These are phyloP conservation scores for Rallus crepitans DNA, from an alignment of 2,797 vertebrate species.

Conservation along the genomic window DNA sequence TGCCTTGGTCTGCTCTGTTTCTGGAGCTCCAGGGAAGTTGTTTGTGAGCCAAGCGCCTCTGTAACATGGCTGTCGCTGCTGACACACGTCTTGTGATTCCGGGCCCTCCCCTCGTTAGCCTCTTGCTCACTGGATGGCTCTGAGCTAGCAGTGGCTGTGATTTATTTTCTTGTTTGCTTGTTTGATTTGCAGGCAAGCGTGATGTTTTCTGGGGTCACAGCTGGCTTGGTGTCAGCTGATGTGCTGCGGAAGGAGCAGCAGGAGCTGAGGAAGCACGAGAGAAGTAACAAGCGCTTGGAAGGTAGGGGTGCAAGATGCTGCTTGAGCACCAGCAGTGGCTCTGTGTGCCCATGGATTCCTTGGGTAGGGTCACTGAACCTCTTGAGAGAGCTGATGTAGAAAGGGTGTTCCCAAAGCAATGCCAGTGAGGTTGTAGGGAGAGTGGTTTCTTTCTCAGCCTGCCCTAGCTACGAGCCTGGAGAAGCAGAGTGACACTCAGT, in stretches of 20 bases:
- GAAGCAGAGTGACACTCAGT: background rate
- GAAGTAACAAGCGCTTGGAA: conserved; percentile 83
- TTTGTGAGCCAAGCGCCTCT: fast-evolving
- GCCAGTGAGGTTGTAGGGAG: background rate
- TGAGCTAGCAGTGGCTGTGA: background rate
- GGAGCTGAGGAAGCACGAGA: conserved; percentile 83
- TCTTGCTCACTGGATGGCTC: fast-evolving
- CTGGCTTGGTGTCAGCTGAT: conserved; percentile 89
- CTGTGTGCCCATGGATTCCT: fast-evolving
- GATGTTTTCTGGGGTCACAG: conserved; percentile 87
- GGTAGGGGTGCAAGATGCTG: conserved; percentile 67
- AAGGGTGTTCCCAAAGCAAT: fast-evolving
- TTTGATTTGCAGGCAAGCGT: conserved; percentile 63
- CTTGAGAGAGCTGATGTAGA: background rate
- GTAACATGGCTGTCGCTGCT: fast-evolving
- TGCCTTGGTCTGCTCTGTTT: background rate
- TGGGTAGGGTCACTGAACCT: background rate
- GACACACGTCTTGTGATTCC: fast-evolving
- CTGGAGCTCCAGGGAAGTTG: background rate
- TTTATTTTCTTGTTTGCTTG: background rate
- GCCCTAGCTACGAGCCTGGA: too few relatives aligned
- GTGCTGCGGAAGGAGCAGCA: conserved; percentile 87
- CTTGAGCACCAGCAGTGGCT: fast-evolving
- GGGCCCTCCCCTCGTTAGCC: fast-evolving
- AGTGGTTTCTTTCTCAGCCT: background rate